phyloP scores from a whole-genome alignment of 1,140 invertebrate species.

The Anoplolepis gracilipes region DNA sequence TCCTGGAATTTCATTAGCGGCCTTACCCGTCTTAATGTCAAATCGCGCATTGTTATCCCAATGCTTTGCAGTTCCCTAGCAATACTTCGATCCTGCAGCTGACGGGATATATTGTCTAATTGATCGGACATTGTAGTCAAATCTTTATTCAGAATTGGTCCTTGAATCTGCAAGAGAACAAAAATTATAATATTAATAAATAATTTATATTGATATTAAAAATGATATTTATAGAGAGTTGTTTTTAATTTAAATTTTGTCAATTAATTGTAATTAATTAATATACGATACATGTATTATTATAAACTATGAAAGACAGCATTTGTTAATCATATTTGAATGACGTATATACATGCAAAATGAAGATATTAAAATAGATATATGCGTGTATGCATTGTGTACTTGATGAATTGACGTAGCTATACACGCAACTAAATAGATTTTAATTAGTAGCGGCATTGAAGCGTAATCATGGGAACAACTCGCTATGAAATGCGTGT shows the following conservation, averaged over 20 bases:
- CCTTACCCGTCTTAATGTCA: slow-evolving; percentile 88
- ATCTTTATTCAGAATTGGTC: slow-evolving; percentile 90
- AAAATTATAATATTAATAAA: background rate
- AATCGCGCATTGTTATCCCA: slow-evolving; percentile 87
- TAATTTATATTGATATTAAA: too few species aligned
- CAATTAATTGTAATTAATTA: too few species aligned
- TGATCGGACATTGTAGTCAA: slow-evolving; percentile 91
- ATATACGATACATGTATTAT: too few species aligned
- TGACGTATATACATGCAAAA: background rate
- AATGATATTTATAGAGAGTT: background rate
- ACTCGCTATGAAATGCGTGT: slow-evolving; percentile 39
- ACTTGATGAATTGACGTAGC: slow-evolving; percentile 25
- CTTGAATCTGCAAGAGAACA: slow-evolving; percentile 82
- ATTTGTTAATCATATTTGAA: slow-evolving; percentile 8
- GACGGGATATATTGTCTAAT: slow-evolving; percentile 90
- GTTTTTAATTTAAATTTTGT: background rate
- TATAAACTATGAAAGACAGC: background rate
- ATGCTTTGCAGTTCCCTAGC: slow-evolving; percentile 89
- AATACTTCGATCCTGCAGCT: slow-evolving; percentile 89
- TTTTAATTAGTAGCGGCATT: slow-evolving; percentile 45
- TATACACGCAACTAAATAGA: slow-evolving; percentile 24
- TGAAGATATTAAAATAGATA: slow-evolving; percentile 1
- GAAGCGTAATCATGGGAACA: slow-evolving; percentile 32
- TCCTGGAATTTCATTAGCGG: slow-evolving; percentile 90
- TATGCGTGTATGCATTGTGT: background rate